These are phyloP conservation scores for Phalacrocorax pelagicus DNA, from an alignment of 2,113 vertebrate genomes.

Conservation along the genomic window DNA sequence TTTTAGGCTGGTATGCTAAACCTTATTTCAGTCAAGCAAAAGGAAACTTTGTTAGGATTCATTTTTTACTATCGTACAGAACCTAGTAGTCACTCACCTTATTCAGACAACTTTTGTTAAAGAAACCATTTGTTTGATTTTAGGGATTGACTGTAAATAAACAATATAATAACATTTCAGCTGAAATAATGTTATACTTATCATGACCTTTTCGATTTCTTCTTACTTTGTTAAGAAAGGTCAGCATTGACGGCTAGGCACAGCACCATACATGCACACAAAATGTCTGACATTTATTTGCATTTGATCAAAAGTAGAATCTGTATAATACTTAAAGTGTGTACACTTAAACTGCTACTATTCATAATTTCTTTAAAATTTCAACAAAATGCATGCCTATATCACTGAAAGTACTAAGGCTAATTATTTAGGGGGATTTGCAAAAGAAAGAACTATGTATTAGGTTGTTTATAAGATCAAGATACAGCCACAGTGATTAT, in stretches of 20 bases:
- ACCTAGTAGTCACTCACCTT: background rate
- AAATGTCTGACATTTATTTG: background rate
- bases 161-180: background rate
- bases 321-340: background rate
- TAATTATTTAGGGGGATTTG: background rate
- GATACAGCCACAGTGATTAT: background rate
- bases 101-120: constrained; percentile 8
- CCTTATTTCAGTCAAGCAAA: constrained; percentile 31
- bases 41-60: constrained; percentile 26
- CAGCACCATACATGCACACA: background rate
- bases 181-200: background rate
- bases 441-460: background rate
- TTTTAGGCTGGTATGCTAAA: constrained; percentile 38
- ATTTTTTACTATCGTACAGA: background rate
- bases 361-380: background rate
- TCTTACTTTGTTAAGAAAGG: background rate
- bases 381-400: background rate
- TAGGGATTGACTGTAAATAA: background rate
- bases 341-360: background rate
- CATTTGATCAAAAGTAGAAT: background rate
- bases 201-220: background rate
- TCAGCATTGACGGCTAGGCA: background rate
- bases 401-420: background rate
- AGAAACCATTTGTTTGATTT: constrained; percentile 22
- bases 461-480: background rate